Evolutionary conservation across 2,888 invertebrate genomes (phyloP).

Genomic region (Thymelicus sylvestris): DNA sequence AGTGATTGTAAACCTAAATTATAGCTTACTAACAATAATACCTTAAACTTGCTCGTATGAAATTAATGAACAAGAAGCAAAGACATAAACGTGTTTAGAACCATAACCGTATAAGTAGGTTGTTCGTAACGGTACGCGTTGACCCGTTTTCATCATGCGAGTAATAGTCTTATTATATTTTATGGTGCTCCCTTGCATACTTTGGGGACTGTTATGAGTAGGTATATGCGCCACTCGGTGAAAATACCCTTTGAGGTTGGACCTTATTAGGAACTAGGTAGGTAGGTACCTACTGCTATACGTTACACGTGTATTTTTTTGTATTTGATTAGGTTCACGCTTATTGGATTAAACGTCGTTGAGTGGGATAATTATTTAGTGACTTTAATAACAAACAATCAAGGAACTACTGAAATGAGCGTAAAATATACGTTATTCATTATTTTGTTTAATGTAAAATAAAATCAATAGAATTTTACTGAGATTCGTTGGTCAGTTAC

Average conservation of each 20-base stretch:
- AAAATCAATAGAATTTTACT: too few species aligned
- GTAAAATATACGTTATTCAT: too few species aligned
- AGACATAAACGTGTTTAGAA: constrained; percentile 16
- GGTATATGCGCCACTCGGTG: constrained; percentile 53
- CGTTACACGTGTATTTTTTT: constrained; percentile 57
- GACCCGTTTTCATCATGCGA: constrained; percentile 64
- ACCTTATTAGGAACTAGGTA: constrained; percentile 65
- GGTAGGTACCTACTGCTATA: constrained; percentile 50
- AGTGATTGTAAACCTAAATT: constrained; percentile 12
- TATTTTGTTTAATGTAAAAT: too few species aligned
- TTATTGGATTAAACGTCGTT: constrained; percentile 44
- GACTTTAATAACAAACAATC: constrained; percentile 19
- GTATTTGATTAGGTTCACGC: constrained; percentile 53
- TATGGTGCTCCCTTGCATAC: constrained; percentile 70
- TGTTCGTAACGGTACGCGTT: constrained; percentile 42
- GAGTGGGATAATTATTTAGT: constrained; percentile 41
- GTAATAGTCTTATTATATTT: constrained; percentile 79
- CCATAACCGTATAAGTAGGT: constrained; percentile 25
- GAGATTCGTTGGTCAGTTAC: too few species aligned
- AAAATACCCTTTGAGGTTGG: constrained; percentile 56
- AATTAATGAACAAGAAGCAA: constrained; percentile 16
- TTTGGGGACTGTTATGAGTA: constrained; percentile 65
- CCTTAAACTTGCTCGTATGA: constrained; percentile 9
- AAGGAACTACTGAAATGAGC: background rate
- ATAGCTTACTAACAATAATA: constrained; percentile 6